phyloP scores from a whole-genome alignment of 2,113 vertebrate species.

The Phrynosoma platyrhinos region DNA sequence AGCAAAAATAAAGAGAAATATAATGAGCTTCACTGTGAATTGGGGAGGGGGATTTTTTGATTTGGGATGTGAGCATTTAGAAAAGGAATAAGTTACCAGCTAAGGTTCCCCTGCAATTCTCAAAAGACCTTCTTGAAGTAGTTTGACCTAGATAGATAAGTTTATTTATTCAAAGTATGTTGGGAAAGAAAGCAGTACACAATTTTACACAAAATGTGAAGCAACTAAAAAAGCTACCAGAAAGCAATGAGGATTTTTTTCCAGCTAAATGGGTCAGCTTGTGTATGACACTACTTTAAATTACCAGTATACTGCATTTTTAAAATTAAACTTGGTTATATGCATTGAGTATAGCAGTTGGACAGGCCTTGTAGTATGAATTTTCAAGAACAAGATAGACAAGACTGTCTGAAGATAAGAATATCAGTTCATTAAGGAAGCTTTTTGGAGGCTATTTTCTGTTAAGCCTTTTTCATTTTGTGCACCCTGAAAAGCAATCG shows the following conservation, averaged over 20 bases:
- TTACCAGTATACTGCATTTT: background rate
- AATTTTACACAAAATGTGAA: background rate
- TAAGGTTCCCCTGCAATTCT: slow-evolving; percentile 12
- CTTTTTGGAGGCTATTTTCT: slow-evolving; percentile 51
- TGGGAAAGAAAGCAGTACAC: background rate
- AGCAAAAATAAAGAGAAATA: slow-evolving; percentile 4
- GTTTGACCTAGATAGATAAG: slow-evolving; percentile 18
- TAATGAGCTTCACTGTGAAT: slow-evolving; percentile 20
- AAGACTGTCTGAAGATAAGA: slow-evolving; percentile 46
- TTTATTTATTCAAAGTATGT: slow-evolving; percentile 30
- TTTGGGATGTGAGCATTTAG: slow-evolving; percentile 29
- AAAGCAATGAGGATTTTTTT: background rate
- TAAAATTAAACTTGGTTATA: background rate
- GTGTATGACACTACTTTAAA: slow-evolving; percentile 6
- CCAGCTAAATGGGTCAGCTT: slow-evolving; percentile 29
- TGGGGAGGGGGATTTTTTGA: background rate
- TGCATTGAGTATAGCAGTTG: slow-evolving; percentile 33
- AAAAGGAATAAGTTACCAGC: slow-evolving; percentile 38
- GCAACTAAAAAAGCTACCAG: background rate
- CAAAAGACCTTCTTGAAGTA: slow-evolving; percentile 4
- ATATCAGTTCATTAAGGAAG: slow-evolving; percentile 57
- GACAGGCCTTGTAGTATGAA: slow-evolving; percentile 38
- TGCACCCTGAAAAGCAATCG: slow-evolving; percentile 47
- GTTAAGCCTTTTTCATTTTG: slow-evolving; percentile 44
- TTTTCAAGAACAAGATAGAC: slow-evolving; percentile 57